Base-by-base conservation (phyloP, 2,113 vertebrate species). In the Entelurus aequoreus region DNA sequence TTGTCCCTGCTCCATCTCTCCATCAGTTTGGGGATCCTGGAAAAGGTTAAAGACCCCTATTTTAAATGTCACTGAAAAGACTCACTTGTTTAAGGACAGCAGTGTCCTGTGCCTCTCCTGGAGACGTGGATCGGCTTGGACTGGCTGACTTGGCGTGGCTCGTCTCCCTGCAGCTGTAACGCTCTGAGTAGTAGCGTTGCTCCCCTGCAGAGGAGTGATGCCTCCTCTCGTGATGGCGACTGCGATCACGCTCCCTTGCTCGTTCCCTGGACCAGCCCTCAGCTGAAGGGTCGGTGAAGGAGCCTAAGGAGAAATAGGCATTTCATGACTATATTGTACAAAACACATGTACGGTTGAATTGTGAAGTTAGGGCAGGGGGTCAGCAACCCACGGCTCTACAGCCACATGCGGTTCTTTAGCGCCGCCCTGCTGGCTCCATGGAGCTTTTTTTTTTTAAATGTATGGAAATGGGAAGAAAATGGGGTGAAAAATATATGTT, bases 121-220 rank as follows among this genome's bases (percentile, higher is more conserved):
- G 95, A 0, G 95, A 98, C 0, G 93, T 87, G 60, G 95, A 93
- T 48, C 94, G 87, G 69, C 96, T 99, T 54, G 92, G 88, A 3
- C 93, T 90, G 0, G 91, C 87, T 3, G 94, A 93, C 68, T 88
- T 90, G 84, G 93, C 84, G 48, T 93, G 92, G 6, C 82, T 82
- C 8, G 85, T 90, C 62, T 98, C 95, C 12, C 92, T 90, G 88
- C 90, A 91, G 75, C 95, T 92, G 0, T 95, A 98, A 54, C 94
- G 93, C 74, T 99, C 96, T 0, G 96, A 98, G 76, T 96, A 99
- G 85, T 96, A 98, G 15, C 94, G 94, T 73, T 97, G 95, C 86
- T 94, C 88, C 13, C 88, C 89, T 0, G 80, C 92, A 0, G 93
- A 93, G 12, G 94, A 94, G 1, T 94, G 94, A 48, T 95, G 93